phyloP scores from a whole-genome alignment of 2,888 invertebrate species.

The Platynereis dumerilii region DNA sequence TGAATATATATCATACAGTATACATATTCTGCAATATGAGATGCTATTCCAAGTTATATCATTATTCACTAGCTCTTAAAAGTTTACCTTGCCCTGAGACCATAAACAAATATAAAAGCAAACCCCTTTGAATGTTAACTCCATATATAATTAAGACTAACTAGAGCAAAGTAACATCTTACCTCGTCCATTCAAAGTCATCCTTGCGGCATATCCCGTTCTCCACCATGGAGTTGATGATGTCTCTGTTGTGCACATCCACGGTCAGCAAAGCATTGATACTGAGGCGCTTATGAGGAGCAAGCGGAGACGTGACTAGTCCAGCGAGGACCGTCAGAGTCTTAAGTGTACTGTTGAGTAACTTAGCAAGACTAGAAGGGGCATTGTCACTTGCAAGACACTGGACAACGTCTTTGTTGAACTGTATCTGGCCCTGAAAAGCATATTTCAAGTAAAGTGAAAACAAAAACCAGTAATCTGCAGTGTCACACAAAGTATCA shows the following conservation, averaged over 20 bases:
- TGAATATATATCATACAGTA: no score
- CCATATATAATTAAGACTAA: no score
- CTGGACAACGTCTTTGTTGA: conserved; percentile 55
- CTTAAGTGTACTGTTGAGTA: conserved; percentile 47
- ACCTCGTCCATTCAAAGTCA: conserved; percentile 63
- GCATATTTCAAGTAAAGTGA: not conserved
- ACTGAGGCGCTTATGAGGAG: conserved; percentile 53
- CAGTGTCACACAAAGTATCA: no score
- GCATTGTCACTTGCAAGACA: conserved; percentile 47
- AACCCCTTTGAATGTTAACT: no score
- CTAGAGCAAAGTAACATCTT: no score
- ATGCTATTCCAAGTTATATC: no score
- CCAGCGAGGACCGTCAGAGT: conserved; percentile 54
- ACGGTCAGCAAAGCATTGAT: conserved; percentile 62
- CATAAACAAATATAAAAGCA: no score
- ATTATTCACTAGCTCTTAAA: no score
- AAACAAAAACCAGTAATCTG: not conserved
- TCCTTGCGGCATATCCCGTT: conserved; percentile 49
- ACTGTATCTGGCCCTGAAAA: conserved; percentile 59
- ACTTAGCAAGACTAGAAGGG: conserved; percentile 41
- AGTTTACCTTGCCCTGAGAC: no score
- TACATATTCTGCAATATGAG: no score
- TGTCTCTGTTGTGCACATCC: conserved; percentile 62
- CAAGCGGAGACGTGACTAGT: conserved; percentile 51
- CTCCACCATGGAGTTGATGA: conserved; percentile 52